Base-by-base conservation (phyloP, 1,140 invertebrate species). In the Lanistes nyassanus region DNA sequence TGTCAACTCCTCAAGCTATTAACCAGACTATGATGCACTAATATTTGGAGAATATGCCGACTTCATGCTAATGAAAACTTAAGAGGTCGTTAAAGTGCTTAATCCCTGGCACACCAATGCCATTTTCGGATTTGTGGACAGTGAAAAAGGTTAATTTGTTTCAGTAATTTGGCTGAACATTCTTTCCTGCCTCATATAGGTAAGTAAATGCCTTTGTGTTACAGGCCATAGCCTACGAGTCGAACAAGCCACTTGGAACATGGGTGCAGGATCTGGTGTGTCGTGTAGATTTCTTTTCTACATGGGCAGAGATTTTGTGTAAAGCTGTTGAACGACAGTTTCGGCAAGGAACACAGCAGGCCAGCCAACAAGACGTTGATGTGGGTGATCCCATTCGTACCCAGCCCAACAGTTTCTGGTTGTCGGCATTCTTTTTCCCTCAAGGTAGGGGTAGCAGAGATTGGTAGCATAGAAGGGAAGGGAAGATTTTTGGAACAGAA, bases 381-480 rank as follows among this genome's bases (percentile, higher is more conserved):
- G 26, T 64, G 9, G 76, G 81, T 39, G 67, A 81, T 0, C 29
- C 79, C 5, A 51, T 64, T 21, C 67, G 77, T 29, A 82, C 78
- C 77, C 77, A 83, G 37, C 88, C 88, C 23, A 72, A 80, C 26
- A 83, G 84, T 42, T 89, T 84, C 84, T 97, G 95, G 96, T 87
- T 97, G 51, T 94, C 95, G 58, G 95, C 95, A 16, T 93, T 97
- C 83, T 97, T 94, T 87, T 97, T 96, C 84, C 95, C 95, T 0
- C 95, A 96, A 91, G 95, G 88, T 89, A 76, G 69, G 62, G 76
- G 19, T n/a, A n/a, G 36, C 13, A 36, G 13, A 37, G 47, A 58
- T 29, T 39, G 42, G 19, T 9, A 47, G 19, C 42, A 47, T 47
- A 2, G 9, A 16, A 13, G 19, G 2, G 5, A 47, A 47, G 42